Evolutionary conservation across 1,140 invertebrate species (phyloP).

Genomic region (Belonocnema kinseyi): DNA sequence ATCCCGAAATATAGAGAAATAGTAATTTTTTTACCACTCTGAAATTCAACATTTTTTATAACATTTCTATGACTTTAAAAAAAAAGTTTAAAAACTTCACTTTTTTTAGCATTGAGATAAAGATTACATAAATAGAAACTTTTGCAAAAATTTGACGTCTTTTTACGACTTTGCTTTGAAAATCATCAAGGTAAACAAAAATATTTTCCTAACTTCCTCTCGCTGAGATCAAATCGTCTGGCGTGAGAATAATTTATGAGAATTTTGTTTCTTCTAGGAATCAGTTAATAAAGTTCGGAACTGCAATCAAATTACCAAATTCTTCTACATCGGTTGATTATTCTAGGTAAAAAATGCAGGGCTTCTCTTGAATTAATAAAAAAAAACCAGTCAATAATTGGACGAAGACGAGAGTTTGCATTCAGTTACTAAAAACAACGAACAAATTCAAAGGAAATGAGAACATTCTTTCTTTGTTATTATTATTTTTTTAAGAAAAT

Average conservation of each 20-base stretch:
- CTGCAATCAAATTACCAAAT: background rate
- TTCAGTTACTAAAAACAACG: background rate
- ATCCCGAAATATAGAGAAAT: too few relatives aligned
- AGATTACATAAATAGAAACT: too few relatives aligned
- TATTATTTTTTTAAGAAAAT: background rate
- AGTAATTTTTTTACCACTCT: too few relatives aligned
- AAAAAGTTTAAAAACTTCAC: too few relatives aligned
- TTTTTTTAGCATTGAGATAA: too few relatives aligned
- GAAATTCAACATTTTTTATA: too few relatives aligned
- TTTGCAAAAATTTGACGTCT: too few relatives aligned
- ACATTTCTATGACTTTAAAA: too few relatives aligned
- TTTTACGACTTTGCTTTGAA: too few relatives aligned
- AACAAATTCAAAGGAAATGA: background rate
- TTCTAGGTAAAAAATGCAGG: background rate
- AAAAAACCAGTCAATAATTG: background rate
- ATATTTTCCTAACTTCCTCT: too few relatives aligned
- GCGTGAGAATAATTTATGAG: constrained; percentile 3
- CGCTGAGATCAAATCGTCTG: too few relatives aligned
- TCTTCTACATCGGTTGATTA: background rate
- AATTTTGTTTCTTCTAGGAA: background rate
- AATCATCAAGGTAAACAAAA: too few relatives aligned
- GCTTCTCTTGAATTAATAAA: background rate
- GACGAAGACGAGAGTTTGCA: background rate
- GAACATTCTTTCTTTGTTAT: background rate
- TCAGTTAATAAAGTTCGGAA: background rate